Evolutionary conservation across 2,888 invertebrate species (phyloP).

Genomic region (Melolontha melolontha): DNA sequence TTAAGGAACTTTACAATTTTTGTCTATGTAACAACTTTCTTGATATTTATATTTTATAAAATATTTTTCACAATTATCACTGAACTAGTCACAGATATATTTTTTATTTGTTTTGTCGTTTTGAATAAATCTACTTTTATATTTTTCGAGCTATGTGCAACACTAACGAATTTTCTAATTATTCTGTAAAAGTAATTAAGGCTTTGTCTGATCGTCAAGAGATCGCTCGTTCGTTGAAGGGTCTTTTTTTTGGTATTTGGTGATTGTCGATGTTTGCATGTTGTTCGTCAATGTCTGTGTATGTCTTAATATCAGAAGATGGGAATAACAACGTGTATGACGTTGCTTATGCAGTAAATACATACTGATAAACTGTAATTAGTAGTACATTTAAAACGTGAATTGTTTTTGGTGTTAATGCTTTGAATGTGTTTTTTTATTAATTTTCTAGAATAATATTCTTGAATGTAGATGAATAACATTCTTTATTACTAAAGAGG

Average conservation of each 20-base stretch:
- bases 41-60: constrained; percentile 9
- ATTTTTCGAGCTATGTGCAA: constrained; percentile 39
- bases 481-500: no score
- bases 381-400: no score
- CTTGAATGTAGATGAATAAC: no score
- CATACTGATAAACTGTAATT: no score
- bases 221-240: constrained; percentile 22
- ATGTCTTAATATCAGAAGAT: constrained; percentile 6
- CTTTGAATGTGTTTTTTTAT: no score
- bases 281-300: constrained; percentile 1
- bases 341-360: no score
- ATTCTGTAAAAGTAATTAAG: constrained; percentile 23
- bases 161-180: constrained; percentile 22
- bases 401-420: no score
- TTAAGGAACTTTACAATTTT: constrained; percentile 2
- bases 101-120: constrained; percentile 24
- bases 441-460: no score
- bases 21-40: constrained; percentile 14
- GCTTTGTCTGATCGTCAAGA: constrained; percentile 28
- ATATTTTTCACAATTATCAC: constrained; percentile 22
- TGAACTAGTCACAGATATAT: background rate
- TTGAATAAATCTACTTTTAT: constrained; percentile 38
- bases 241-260: constrained; percentile 27
- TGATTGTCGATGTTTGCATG: constrained; percentile 31
- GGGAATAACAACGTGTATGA: constrained; percentile 21